These are phyloP conservation scores for Meandrina meandrites DNA, from an alignment of 92 coral and sea anemone species.

Conservation along the genomic window DNA sequence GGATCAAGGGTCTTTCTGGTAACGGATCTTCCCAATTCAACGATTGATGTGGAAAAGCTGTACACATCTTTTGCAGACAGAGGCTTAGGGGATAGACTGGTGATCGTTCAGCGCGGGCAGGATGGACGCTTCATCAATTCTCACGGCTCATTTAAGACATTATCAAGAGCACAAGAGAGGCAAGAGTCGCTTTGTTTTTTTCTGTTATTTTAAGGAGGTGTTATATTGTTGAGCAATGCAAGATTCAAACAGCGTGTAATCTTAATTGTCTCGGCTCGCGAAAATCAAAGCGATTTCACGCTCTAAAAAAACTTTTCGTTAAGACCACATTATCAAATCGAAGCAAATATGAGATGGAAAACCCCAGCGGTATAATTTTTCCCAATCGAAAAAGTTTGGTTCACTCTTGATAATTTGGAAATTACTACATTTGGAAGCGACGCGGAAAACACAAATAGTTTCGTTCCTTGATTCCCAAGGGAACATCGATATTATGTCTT, in stretches of 20 bases:
- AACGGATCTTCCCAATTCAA: background rate
- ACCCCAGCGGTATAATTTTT: background rate
- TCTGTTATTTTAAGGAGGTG: background rate
- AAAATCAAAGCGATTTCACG: background rate
- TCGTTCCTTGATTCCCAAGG: background rate
- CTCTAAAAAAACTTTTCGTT: background rate
- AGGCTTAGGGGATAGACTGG: background rate
- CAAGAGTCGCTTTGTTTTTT: slow-evolving; percentile 7
- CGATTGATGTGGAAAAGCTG: slow-evolving; percentile 13
- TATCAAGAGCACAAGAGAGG: slow-evolving; percentile 15
- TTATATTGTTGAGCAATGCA: background rate
- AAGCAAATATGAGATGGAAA: background rate
- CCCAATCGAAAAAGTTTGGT: too few relatives aligned
- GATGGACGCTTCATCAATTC: slow-evolving; percentile 5
- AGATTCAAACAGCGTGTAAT: slow-evolving; percentile 19
- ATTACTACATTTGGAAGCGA: background rate
- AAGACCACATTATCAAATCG: too few relatives aligned
- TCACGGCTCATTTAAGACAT: background rate
- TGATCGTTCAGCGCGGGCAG: slow-evolving; percentile 11
- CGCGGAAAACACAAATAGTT: background rate
- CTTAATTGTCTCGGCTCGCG: slow-evolving; percentile 11
- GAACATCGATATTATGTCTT: background rate
- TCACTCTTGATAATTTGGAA: background rate
- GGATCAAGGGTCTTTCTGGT: slow-evolving; percentile 12
- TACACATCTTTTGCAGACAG: slow-evolving; percentile 3